These are phyloP conservation scores for Microcebus murinus DNA, from an alignment of 2,113 vertebrate species.

Conservation along the genomic window DNA sequence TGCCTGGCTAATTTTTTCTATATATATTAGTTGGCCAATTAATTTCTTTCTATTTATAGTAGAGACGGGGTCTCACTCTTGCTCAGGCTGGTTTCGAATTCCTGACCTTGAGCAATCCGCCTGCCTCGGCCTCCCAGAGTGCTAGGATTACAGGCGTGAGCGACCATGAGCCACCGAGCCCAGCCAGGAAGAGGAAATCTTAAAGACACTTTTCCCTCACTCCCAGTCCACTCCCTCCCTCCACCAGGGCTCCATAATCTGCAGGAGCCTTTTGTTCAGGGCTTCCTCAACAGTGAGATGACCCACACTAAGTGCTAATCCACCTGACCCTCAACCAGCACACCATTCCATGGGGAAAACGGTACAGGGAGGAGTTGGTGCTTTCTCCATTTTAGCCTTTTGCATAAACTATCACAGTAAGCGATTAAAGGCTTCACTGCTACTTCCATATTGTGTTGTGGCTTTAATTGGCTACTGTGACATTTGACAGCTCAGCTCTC, in stretches of 20 bases:
- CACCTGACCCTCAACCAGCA: background rate
- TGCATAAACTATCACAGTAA: background rate
- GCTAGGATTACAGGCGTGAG: too few species aligned
- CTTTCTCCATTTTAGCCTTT: background rate
- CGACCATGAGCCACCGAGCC: too few species aligned
- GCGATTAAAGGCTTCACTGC: background rate
- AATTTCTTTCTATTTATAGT: too few species aligned
- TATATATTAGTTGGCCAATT: too few species aligned
- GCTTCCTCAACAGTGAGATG: background rate
- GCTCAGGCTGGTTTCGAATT: too few species aligned
- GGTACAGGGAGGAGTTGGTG: background rate
- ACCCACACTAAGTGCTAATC: too few species aligned
- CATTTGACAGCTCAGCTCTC: background rate
- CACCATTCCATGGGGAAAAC: background rate
- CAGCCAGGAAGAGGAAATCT: background rate
- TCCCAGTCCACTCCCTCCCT: background rate
- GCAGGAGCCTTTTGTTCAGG: background rate
- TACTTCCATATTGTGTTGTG: background rate
- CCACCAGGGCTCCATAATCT: background rate
- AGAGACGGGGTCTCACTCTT: too few species aligned
- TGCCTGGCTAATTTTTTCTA: too few species aligned
- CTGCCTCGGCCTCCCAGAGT: too few species aligned
- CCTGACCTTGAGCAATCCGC: too few species aligned
- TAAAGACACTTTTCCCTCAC: background rate
- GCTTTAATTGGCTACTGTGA: background rate